Conservation (phyloP, 1,140 invertebrate species). For the Macrobrachium nipponense region DNA sequence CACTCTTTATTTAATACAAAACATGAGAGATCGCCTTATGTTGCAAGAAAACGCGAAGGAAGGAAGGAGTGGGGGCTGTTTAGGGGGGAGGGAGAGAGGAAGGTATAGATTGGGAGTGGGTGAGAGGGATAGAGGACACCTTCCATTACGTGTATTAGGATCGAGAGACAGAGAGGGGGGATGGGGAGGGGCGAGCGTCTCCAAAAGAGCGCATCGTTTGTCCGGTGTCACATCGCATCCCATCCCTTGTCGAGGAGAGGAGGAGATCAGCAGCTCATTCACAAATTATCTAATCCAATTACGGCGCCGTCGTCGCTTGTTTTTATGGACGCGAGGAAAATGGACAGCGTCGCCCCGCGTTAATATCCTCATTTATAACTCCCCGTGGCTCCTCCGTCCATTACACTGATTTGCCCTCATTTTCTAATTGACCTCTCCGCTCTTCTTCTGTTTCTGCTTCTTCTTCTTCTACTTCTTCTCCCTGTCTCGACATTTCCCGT, state of each 20-base stretch:
- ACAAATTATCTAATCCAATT: conserved; percentile 61
- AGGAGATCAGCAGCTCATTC: conserved; percentile 49
- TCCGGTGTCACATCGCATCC: conserved; percentile 51
- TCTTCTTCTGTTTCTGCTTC: background rate
- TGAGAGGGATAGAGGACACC: conserved; percentile 15
- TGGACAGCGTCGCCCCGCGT: conserved; percentile 52
- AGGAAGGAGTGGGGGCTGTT: too few relatives aligned
- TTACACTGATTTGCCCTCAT: conserved; percentile 57
- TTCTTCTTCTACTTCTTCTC: background rate
- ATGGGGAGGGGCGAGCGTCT: too few relatives aligned
- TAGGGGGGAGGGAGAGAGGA: background rate
- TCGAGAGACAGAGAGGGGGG: too few relatives aligned
- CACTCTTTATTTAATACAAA: too few relatives aligned
- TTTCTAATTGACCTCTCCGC: conserved; percentile 45
- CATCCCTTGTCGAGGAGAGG: conserved; percentile 32
- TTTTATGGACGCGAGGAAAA: conserved; percentile 52
- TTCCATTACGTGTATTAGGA: conserved; percentile 55
- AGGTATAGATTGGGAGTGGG: background rate
- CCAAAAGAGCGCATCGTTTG: conserved; percentile 44
- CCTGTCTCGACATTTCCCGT: background rate
- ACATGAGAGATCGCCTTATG: too few relatives aligned
- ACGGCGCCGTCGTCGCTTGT: conserved; percentile 47
- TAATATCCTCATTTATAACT: conserved; percentile 58
- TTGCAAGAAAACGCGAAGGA: too few relatives aligned
- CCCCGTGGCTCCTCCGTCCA: conserved; percentile 26